Evolutionary conservation across 2,797 vertebrate genomes (phyloP).

Genomic region (Phataginus tricuspis): DNA sequence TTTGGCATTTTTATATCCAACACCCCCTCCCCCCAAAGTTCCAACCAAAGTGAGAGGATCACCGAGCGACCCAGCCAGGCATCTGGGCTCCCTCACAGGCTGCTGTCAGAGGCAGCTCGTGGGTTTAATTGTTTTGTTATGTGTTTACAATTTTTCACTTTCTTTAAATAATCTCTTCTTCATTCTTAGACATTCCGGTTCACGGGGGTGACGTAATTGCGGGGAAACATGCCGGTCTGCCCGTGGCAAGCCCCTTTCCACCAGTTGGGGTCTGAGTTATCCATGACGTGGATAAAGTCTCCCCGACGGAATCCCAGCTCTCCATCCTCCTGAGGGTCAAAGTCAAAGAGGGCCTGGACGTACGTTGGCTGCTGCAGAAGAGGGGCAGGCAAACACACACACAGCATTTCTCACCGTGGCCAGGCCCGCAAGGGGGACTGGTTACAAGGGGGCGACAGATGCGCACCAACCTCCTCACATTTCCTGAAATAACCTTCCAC

Average conservation of each 20-base stretch:
- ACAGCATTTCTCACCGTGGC: background rate
- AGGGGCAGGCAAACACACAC: background rate
- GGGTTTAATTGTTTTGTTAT: conserved; percentile 81
- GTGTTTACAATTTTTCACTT: conserved; percentile 65
- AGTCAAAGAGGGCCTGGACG: conserved; percentile 99
- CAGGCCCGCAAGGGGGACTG: fast-evolving
- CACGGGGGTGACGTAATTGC: conserved; percentile 98
- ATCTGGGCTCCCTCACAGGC: conserved; percentile 84
- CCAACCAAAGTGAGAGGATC: conserved; percentile 85
- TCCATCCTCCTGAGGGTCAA: conserved; percentile 98
- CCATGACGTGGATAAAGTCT: conserved; percentile 98
- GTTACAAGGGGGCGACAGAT: fast-evolving
- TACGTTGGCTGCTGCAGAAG: conserved; percentile 94
- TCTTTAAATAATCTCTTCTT: conserved; percentile 87
- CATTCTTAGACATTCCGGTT: conserved; percentile 95
- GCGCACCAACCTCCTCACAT: fast-evolving
- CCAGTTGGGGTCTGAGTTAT: conserved; percentile 98
- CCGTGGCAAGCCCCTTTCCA: conserved; percentile 98
- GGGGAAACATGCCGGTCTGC: conserved; percentile 99
- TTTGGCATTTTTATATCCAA: conserved; percentile 89
- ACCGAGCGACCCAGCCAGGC: conserved; percentile 83
- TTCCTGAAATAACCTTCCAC: background rate
- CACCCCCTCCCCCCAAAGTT: conserved; percentile 84
- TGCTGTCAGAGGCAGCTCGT: conserved; percentile 83
- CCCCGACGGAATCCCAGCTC: conserved; percentile 97